Evolutionary conservation across 2,797 vertebrate genomes (phyloP).

Genomic region (Sebastes iracundus): DNA sequence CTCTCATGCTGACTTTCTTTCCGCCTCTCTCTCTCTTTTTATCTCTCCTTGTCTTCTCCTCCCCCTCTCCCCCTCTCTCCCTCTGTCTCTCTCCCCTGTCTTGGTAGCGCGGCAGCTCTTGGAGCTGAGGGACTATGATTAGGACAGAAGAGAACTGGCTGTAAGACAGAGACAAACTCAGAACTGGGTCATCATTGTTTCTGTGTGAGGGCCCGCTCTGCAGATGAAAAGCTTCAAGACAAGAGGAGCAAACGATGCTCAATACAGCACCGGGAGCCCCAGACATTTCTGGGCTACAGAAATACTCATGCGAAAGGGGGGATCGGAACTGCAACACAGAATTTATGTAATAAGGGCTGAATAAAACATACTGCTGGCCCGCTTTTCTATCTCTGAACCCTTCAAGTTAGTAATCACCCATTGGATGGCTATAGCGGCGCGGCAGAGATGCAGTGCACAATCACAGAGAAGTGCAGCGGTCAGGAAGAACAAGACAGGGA

Average conservation of each 20-base stretch:
- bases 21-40: constrained; percentile 51
- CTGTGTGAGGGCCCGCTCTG: constrained; percentile 71
- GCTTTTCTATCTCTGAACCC: constrained; percentile 57
- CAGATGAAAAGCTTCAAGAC: constrained; percentile 79
- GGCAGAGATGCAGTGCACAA: constrained; percentile 16
- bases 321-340: constrained; percentile 57
- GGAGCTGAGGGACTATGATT: constrained; percentile 78
- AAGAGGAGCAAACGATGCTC: constrained; percentile 60
- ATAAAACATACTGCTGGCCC: constrained; percentile 74
- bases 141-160: constrained; percentile 80
- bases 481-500: constrained; percentile 27
- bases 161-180: constrained; percentile 77
- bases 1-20: constrained; percentile 47
- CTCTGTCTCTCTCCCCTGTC: constrained; percentile 34
- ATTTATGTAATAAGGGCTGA: constrained; percentile 75
- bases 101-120: constrained; percentile 64
- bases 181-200: constrained; percentile 84
- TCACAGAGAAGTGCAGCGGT: constrained; percentile 24
- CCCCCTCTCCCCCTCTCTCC: constrained; percentile 17
- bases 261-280: constrained; percentile 61
- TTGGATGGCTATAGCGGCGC: constrained; percentile 1
- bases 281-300: constrained; percentile 75
- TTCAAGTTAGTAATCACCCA: constrained; percentile 41
- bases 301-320: constrained; percentile 55
- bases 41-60: constrained; percentile 44